These are phyloP conservation scores for Mantis religiosa DNA, from an alignment of 2,888 invertebrate genomes.

Conservation along the genomic window DNA sequence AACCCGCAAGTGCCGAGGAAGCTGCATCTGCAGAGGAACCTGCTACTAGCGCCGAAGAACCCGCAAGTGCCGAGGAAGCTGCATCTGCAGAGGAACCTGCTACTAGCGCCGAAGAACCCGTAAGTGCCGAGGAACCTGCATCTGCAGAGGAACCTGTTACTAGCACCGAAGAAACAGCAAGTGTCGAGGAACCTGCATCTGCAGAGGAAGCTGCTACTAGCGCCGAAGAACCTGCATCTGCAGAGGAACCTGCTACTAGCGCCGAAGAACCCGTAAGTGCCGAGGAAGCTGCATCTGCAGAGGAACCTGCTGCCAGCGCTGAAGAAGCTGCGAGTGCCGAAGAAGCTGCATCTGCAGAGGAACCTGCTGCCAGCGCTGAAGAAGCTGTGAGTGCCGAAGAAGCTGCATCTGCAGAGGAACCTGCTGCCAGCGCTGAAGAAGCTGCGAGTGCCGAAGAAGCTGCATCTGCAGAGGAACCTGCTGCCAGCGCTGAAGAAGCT, in stretches of 20 bases:
- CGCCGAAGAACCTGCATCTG: conserved; percentile 29
- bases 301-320: conserved; percentile 35
- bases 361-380: conserved; percentile 36
- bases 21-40: conserved; percentile 40
- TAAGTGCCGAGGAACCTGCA: conserved; percentile 39
- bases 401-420: conserved; percentile 43
- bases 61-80: conserved; percentile 34
- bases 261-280: conserved; percentile 31
- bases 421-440: conserved; percentile 43
- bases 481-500: conserved; percentile 28
- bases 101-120: conserved; percentile 42
- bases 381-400: conserved; percentile 35
- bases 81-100: conserved; percentile 30
- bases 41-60: conserved; percentile 37
- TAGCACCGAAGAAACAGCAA: background rate
- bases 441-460: conserved; percentile 38
- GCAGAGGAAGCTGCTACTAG: conserved; percentile 31
- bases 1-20: conserved; percentile 35
- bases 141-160: background rate
- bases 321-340: conserved; percentile 34
- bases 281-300: conserved; percentile 39
- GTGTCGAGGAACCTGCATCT: conserved; percentile 31
- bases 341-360: conserved; percentile 37
- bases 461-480: conserved; percentile 25
- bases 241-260: conserved; percentile 12